Percentiles rank a stretch among this genome's conserved stretches.
Evolutionary conservation across 2,113 vertebrate species (phyloP).

Genomic region (Phyllostomus discolor): DNA sequence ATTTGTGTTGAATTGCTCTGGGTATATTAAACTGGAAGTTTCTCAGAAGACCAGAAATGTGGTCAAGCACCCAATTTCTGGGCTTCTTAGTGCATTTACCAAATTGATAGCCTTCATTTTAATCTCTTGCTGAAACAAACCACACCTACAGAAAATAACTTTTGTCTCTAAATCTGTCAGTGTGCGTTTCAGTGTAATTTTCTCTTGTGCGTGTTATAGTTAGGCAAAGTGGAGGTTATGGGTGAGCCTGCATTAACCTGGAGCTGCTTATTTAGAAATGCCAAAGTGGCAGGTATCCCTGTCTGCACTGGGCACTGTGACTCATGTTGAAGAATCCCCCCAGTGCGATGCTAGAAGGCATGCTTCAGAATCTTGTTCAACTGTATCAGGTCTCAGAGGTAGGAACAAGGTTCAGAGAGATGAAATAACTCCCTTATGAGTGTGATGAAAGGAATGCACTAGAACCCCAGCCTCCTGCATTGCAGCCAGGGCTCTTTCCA

Average conservation of each 20-base stretch:
- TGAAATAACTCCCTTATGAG: not conserved
- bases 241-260: not conserved
- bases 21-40: not conserved
- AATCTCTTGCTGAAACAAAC: not conserved
- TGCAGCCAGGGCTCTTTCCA: not conserved
- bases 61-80: slow-evolving; percentile 26
- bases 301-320: rapidly evolving
- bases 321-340: not conserved
- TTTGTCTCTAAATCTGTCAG: not conserved
- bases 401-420: not conserved
- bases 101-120: not conserved
- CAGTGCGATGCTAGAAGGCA: not conserved
- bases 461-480: not conserved
- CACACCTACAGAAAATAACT: not conserved
- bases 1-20: not conserved
- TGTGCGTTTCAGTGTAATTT: not conserved
- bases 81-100: not conserved
- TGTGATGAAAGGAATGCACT: not conserved
- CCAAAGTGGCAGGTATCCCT: not conserved
- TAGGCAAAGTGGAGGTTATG: not conserved
- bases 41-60: slow-evolving; percentile 48
- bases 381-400: not conserved
- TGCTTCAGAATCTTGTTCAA: not conserved
- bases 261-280: not conserved
- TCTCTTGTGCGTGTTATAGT: not conserved